Evolutionary conservation across 2,888 invertebrate genomes (phyloP).

Genomic region (Resseliella maxima): DNA sequence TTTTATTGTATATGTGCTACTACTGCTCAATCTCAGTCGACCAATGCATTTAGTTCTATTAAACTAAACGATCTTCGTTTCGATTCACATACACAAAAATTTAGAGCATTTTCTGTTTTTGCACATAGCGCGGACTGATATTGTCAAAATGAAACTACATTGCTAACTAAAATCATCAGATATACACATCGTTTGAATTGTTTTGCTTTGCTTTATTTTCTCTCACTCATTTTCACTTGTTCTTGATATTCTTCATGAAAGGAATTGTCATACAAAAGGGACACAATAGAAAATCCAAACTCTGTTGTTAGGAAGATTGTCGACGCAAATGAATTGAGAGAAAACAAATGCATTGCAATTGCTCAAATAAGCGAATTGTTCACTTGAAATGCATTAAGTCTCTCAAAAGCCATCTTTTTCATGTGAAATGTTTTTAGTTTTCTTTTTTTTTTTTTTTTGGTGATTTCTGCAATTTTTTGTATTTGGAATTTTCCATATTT

Average conservation of each 20-base stretch:
- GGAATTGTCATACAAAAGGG: conserved; percentile 16
- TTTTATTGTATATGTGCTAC: neutral
- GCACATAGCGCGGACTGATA: neutral
- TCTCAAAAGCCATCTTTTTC: conserved; percentile 21
- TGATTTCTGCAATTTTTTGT: no score
- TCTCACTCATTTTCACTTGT: neutral
- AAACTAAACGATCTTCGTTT: conserved; percentile 46
- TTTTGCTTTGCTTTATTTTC: neutral
- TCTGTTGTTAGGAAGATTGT: neutral
- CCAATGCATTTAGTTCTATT: conserved; percentile 30
- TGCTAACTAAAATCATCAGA: conserved; percentile 36
- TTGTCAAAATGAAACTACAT: neutral
- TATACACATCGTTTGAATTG: neutral
- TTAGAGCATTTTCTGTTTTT: neutral
- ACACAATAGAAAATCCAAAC: conserved; percentile 28
- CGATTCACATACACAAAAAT: conserved; percentile 3
- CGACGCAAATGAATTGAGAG: neutral
- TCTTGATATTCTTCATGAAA: neutral
- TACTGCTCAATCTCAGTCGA: conserved; percentile 9
- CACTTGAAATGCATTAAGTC: conserved; percentile 14
- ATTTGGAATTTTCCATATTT: no score
- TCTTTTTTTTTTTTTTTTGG: neutral
- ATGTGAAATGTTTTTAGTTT: neutral
- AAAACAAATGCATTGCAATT: neutral
- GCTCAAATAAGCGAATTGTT: neutral